Evolutionary conservation across 2,888 invertebrate genomes (phyloP).

Genomic region (Scaptomyza cyrtandrae): DNA sequence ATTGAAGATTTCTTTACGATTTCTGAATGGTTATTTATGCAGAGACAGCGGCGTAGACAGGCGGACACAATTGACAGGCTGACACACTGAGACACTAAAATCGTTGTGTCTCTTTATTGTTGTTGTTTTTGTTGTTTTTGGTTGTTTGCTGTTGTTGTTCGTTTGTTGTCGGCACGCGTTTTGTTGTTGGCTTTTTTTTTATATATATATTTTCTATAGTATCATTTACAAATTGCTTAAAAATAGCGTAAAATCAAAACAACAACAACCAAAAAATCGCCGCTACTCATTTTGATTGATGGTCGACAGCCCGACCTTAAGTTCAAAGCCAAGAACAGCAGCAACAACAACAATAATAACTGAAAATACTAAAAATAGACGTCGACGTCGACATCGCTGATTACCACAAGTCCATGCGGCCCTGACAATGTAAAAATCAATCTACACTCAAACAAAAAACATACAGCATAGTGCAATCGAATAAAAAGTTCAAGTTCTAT

Average conservation of each 20-base stretch:
- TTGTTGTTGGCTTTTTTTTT: slow-evolving; percentile 45
- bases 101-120: slow-evolving; percentile 63
- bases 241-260: slow-evolving; percentile 70
- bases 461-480: too few relatives aligned
- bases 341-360: slow-evolving; percentile 14
- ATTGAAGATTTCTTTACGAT: slow-evolving; percentile 81
- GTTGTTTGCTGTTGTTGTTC: slow-evolving; percentile 28
- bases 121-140: slow-evolving; percentile 33
- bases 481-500: neutral
- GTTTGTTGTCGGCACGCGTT: slow-evolving; percentile 57
- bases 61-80: slow-evolving; percentile 75
- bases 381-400: slow-evolving; percentile 40
- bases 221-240: slow-evolving; percentile 77
- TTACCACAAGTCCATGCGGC: slow-evolving; percentile 71
- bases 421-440: slow-evolving; percentile 74
- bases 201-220: slow-evolving; percentile 41
- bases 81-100: slow-evolving; percentile 81
- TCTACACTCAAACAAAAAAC: slow-evolving; percentile 17
- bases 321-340: slow-evolving; percentile 76
- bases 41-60: slow-evolving; percentile 63
- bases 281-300: slow-evolving; percentile 72
- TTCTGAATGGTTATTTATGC: slow-evolving; percentile 82
- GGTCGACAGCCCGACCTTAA: slow-evolving; percentile 76
- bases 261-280: slow-evolving; percentile 55
- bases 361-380: slow-evolving; percentile 19